Percentiles rank a stretch among this genome's conserved stretches.
These are phyloP conservation scores for Pica pica DNA, from an alignment of 2,113 vertebrate species.

Conservation along the genomic window DNA sequence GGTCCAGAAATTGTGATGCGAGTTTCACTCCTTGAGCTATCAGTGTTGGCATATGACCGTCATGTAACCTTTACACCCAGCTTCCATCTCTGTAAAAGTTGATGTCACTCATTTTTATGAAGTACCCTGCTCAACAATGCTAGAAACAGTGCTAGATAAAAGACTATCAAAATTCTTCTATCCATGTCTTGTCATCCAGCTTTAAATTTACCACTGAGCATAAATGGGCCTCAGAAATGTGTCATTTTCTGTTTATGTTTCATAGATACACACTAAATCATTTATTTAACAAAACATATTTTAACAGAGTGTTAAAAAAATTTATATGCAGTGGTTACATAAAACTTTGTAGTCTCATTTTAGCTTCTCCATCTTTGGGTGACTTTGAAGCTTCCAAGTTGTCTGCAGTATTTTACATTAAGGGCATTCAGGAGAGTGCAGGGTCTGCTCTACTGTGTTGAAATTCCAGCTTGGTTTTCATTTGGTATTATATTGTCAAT, in stretches of 20 bases:
- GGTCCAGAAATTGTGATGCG: not conserved
- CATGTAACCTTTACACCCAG: not conserved
- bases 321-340: fast-evolving
- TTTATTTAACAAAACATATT: not conserved
- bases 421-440: not conserved
- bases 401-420: not conserved
- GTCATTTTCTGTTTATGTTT: not conserved
- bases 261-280: not conserved
- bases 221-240: not conserved
- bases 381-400: not conserved
- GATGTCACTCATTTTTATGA: not conserved
- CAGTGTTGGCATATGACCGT: not conserved
- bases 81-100: not conserved
- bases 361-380: not conserved
- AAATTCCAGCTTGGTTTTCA: not conserved
- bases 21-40: not conserved
- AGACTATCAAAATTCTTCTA: not conserved
- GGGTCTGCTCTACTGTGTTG: not conserved
- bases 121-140: not conserved
- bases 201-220: not conserved
- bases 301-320: not conserved
- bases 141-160: not conserved
- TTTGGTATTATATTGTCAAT: not conserved
- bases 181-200: not conserved
- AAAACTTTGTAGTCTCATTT: not conserved